Percentiles rank a stretch among this genome's conserved stretches.
Evolutionary conservation across 2,797 vertebrate species (phyloP).

Genomic region (Crossoptilon crossoptilon): DNA sequence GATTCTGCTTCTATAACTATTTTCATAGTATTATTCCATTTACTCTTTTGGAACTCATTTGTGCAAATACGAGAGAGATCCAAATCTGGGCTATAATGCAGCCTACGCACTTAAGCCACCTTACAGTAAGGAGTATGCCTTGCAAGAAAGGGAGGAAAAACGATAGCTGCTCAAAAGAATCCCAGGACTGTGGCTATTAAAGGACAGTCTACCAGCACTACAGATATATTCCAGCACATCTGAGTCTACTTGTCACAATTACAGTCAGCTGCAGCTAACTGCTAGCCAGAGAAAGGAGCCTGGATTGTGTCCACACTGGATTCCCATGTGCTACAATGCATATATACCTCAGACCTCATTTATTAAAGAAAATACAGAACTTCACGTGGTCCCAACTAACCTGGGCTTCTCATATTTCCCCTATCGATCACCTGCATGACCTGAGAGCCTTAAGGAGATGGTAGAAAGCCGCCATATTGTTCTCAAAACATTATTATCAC

Average conservation of each 20-base stretch:
- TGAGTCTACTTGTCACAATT: background rate
- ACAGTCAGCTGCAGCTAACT: background rate
- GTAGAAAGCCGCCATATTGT: background rate
- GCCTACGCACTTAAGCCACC: background rate
- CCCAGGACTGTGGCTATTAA: background rate
- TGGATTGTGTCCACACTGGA: fast-evolving
- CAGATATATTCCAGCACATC: background rate
- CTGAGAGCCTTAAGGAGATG: background rate
- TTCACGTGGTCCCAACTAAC: background rate
- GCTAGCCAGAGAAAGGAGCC: background rate
- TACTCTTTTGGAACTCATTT: conserved; percentile 1
- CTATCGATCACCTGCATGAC: background rate
- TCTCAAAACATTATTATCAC: background rate
- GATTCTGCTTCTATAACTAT: conserved; percentile 35
- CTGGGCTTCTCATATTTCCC: background rate
- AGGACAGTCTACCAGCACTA: background rate
- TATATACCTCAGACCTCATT: background rate
- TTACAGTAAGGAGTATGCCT: background rate
- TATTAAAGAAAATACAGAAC: background rate
- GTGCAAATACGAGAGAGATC: background rate
- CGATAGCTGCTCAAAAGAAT: background rate
- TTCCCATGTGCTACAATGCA: background rate
- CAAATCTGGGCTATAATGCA: background rate
- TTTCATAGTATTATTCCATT: conserved; percentile 12
- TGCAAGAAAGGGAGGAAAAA: background rate